These are phyloP conservation scores for Polypterus bichir DNA, from an alignment of 2,113 vertebrate species.

Conservation along the genomic window DNA sequence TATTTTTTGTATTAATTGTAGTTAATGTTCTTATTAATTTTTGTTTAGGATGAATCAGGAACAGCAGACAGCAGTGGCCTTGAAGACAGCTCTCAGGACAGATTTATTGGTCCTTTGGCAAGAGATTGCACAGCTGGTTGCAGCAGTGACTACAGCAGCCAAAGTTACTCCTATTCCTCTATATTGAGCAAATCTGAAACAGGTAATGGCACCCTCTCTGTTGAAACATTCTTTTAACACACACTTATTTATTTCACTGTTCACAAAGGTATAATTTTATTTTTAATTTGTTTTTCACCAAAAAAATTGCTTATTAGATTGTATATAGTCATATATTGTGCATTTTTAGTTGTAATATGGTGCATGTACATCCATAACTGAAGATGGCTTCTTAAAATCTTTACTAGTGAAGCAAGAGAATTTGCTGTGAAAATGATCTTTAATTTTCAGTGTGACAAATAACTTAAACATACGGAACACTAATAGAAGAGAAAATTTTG, in stretches of 20 bases:
- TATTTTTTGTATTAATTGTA: too few relatives aligned
- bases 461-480: too few relatives aligned
- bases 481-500: too few relatives aligned
- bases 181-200: constrained; percentile 94
- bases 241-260: neutral
- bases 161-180: constrained; percentile 87
- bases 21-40: neutral
- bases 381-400: too few relatives aligned
- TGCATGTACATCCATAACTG: too few relatives aligned
- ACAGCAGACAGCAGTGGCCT: constrained; percentile 59
- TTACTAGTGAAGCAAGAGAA: too few relatives aligned
- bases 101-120: constrained; percentile 82
- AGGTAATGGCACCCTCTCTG: constrained; percentile 41
- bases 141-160: constrained; percentile 80
- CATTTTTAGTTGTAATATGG: neutral
- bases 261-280: neutral
- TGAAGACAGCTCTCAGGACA: constrained; percentile 71
- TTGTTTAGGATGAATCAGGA: constrained; percentile 69
- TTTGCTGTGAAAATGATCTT: too few relatives aligned
- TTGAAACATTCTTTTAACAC: neutral
- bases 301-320: neutral
- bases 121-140: constrained; percentile 73
- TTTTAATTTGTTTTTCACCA: constrained; percentile 21
- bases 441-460: too few relatives aligned
- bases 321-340: neutral